Conservation (phyloP, 2,888 invertebrate species). For the Aelia acuminata region DNA sequence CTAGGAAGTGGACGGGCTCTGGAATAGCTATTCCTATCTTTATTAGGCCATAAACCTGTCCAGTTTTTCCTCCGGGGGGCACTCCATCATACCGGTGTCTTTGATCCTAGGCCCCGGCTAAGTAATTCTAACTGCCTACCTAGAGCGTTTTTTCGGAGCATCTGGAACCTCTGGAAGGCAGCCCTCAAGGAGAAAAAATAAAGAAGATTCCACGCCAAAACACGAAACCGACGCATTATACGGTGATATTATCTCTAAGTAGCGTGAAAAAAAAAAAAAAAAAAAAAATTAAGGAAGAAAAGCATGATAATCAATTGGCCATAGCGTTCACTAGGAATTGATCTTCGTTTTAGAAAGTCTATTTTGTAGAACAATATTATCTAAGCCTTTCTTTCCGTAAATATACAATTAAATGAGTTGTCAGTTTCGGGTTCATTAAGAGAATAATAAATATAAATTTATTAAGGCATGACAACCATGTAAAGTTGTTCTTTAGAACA, state of each 20-base stretch:
- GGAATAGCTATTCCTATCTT: background rate
- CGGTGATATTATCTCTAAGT: background rate
- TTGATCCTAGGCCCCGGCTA: background rate
- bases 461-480: too few relatives aligned
- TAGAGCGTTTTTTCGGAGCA: background rate
- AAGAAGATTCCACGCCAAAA: background rate
- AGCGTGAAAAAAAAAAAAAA: background rate
- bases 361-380: too few relatives aligned
- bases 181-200: background rate
- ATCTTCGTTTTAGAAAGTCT: too few relatives aligned
- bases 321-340: background rate
- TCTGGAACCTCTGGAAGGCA: background rate
- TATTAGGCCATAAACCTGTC: slow-evolving; percentile 29
- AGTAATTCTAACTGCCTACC: slow-evolving; percentile 37
- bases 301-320: background rate
- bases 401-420: too few relatives aligned
- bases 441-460: too few relatives aligned
- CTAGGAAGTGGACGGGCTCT: background rate
- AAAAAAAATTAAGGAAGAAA: background rate
- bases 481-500: too few relatives aligned
- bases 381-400: too few relatives aligned
- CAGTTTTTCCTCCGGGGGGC: background rate
- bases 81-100: slow-evolving; percentile 21
- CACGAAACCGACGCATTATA: background rate
- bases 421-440: too few relatives aligned